These are phyloP conservation scores for Synanthedon andrenaeformis DNA, from an alignment of 2,888 invertebrate genomes.

Conservation along the genomic window DNA sequence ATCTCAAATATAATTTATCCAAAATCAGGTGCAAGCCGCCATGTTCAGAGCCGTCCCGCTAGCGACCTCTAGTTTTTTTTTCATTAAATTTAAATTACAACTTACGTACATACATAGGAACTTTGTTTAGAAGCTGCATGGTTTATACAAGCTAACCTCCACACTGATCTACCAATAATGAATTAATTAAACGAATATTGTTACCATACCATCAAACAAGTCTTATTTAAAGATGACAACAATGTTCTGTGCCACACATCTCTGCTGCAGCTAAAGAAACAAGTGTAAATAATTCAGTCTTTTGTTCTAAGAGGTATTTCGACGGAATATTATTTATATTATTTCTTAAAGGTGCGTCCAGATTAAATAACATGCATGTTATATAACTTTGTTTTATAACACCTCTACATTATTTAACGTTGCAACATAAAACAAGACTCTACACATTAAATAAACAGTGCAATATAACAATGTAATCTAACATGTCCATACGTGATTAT, in stretches of 20 bases:
- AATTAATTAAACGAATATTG: conserved; percentile 51
- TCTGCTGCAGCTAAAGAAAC: conserved; percentile 12
- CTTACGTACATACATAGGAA: conserved; percentile 72
- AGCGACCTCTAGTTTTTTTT: conserved; percentile 54
- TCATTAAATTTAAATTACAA: conserved; percentile 50
- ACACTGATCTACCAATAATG: conserved; percentile 67
- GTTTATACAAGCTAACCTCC: conserved; percentile 70
- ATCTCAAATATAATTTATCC: conserved; percentile 39
- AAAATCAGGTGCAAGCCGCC: conserved; percentile 33
- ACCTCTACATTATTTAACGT: too few relatives aligned
- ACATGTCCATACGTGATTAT: too few relatives aligned
- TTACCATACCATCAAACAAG: conserved; percentile 47
- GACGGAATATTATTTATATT: conserved; percentile 1
- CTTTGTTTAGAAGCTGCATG: conserved; percentile 71
- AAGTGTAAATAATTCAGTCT: conserved; percentile 9
- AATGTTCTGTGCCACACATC: conserved; percentile 16
- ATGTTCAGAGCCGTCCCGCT: conserved; percentile 33
- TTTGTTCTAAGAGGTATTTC: conserved; percentile 3
- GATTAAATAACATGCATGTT: too few relatives aligned
- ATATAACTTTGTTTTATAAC: too few relatives aligned
- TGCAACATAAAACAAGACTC: too few relatives aligned
- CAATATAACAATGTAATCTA: too few relatives aligned
- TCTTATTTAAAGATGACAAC: conserved; percentile 40
- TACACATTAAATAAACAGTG: too few relatives aligned
- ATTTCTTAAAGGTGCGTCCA: not conserved